A percentile compares a stretch with the other conserved stretches of the same genome.
phyloP scores from a whole-genome alignment of 2,888 invertebrate genomes.

The Drosophila lacicola region DNA sequence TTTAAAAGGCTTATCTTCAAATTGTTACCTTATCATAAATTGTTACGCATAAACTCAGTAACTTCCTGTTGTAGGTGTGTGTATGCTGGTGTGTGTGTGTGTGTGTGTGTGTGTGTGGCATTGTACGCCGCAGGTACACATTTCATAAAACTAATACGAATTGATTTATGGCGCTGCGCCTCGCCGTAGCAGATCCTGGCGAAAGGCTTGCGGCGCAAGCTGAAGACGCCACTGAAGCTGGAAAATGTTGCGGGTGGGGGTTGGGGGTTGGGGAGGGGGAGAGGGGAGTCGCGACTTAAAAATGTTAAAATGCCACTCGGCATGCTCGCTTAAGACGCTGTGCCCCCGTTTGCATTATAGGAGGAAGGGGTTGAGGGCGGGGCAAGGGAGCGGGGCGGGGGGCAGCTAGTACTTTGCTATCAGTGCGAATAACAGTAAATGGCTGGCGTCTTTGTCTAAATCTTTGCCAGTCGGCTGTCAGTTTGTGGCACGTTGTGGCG shows the following conservation, averaged over 20 bases:
- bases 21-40: conserved; percentile 7
- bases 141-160: conserved; percentile 85
- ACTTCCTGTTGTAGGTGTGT: conserved; percentile 6
- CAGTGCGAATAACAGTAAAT: conserved; percentile 51
- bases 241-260: not conserved
- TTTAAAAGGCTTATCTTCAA: too few species aligned
- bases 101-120: conserved; percentile 35
- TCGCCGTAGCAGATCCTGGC: conserved; percentile 41
- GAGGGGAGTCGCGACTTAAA: conserved; percentile 56
- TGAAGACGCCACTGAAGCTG: not conserved
- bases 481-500: conserved; percentile 10
- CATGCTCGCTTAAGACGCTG: conserved; percentile 58
- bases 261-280: not conserved
- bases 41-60: conserved; percentile 31
- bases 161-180: conserved; percentile 81
- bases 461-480: conserved; percentile 70
- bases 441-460: conserved; percentile 70
- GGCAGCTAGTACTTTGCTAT: conserved; percentile 65
- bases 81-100: conserved; percentile 18
- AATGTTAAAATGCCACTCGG: conserved; percentile 67
- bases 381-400: not conserved
- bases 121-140: conserved; percentile 83
- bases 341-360: conserved; percentile 7
- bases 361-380: not conserved
- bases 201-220: conserved; percentile 68